Evolutionary conservation across 1,140 invertebrate genomes (phyloP).

Genomic region (Cardiocondyla obscurior): DNA sequence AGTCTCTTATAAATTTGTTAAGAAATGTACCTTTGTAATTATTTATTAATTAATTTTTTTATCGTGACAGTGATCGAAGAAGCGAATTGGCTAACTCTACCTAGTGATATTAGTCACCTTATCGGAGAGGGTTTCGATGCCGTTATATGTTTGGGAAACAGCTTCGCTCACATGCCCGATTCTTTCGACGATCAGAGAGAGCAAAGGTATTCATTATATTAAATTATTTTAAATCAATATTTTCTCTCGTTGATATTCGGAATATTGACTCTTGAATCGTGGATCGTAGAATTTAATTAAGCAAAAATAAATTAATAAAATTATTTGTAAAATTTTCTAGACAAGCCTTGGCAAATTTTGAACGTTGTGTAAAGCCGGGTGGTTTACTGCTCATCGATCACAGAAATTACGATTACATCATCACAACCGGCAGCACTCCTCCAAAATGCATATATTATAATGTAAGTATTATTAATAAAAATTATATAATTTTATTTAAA

Average conservation of each 20-base stretch:
- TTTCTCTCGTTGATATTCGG: background rate
- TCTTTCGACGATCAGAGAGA: conserved; percentile 90
- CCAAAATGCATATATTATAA: conserved; percentile 94
- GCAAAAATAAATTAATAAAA: background rate
- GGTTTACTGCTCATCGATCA: conserved; percentile 94
- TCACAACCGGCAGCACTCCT: conserved; percentile 89
- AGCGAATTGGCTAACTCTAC: conserved; percentile 91
- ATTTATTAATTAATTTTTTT: conserved; percentile 9
- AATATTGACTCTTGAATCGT: background rate
- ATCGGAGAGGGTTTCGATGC: conserved; percentile 89
- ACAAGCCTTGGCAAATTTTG: conserved; percentile 90
- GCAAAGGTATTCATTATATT: conserved; percentile 86
- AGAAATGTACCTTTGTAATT: background rate
- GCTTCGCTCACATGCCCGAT: conserved; percentile 94
- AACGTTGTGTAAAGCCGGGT: conserved; percentile 92
- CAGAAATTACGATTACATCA: conserved; percentile 93
- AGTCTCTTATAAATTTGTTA: background rate
- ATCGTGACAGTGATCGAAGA: conserved; percentile 89
- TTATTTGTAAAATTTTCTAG: conserved; percentile 76
- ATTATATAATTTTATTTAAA: background rate
- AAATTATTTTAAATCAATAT: conserved; percentile 6
- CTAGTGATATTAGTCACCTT: conserved; percentile 87
- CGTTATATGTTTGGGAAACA: conserved; percentile 94
- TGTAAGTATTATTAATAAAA: conserved; percentile 85
- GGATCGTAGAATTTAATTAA: background rate